A percentile compares a stretch with the other conserved stretches of the same genome.
These are phyloP conservation scores for Micoletzkya japonica DNA, from an alignment of 2,888 invertebrate genomes.

Conservation along the genomic window DNA sequence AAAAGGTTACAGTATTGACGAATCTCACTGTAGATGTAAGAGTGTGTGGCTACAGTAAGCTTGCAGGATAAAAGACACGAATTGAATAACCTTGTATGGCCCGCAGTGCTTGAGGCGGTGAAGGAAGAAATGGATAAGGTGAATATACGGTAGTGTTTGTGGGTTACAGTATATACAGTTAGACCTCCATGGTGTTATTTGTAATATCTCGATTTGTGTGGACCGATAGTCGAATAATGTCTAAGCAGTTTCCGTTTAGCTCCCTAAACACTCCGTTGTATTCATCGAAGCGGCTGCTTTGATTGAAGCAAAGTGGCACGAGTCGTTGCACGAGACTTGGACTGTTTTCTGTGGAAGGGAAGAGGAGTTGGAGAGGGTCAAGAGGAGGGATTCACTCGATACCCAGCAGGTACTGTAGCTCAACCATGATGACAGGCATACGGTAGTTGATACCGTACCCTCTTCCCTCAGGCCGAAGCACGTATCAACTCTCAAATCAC, in stretches of 20 bases:
- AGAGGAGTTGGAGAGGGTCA: neutral
- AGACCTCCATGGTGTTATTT: neutral
- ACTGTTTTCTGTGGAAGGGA: slow-evolving; percentile 23
- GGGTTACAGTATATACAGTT: neutral
- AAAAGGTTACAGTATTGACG: neutral
- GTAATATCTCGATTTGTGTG: neutral
- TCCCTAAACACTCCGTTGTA: no score
- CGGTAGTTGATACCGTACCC: neutral
- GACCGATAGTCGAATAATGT: neutral
- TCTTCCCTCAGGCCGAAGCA: slow-evolving; percentile 17
- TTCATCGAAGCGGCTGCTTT: slow-evolving; percentile 26
- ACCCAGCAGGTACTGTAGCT: neutral
- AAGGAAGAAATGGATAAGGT: slow-evolving; percentile 11
- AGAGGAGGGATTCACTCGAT: neutral
- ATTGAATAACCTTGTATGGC: slow-evolving; percentile 22
- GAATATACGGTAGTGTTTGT: neutral
- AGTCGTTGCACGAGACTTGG: slow-evolving; percentile 21
- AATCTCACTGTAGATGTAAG: neutral
- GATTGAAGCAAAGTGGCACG: slow-evolving; percentile 24
- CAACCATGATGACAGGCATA: neutral
- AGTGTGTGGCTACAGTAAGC: neutral
- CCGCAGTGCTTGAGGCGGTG: slow-evolving; percentile 17
- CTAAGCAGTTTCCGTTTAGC: neutral
- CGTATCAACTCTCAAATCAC: slow-evolving; percentile 16
- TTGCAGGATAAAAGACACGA: slow-evolving; percentile 13